A percentile compares a stretch with the other conserved stretches of the same genome.
phyloP scores from a whole-genome alignment of 2,797 vertebrate species.

The Serranus cabrilla region DNA sequence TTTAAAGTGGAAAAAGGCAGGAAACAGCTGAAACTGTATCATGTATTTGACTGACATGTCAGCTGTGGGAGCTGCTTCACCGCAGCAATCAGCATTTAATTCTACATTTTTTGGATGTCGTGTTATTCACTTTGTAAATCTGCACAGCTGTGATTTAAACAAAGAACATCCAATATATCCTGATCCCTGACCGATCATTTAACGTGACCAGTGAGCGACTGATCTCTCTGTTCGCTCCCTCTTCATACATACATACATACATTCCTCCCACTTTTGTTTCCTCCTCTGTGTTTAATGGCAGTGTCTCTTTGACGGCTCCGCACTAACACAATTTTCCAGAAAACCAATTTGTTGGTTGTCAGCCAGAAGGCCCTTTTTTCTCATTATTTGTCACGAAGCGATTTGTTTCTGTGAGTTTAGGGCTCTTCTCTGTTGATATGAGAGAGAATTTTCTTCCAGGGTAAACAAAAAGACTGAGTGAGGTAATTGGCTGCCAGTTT shows the following conservation, averaged over 20 bases:
- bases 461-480: slow-evolving; percentile 67
- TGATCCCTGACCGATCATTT: slow-evolving; percentile 20
- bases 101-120: not conserved
- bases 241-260: slow-evolving; percentile 36
- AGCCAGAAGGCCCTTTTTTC: slow-evolving; percentile 53
- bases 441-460: slow-evolving; percentile 56
- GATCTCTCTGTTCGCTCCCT: slow-evolving; percentile 24
- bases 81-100: not conserved
- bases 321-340: slow-evolving; percentile 73
- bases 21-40: not conserved
- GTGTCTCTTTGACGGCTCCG: slow-evolving; percentile 57
- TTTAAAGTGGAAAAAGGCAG: not conserved
- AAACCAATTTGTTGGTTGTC: slow-evolving; percentile 80
- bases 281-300: slow-evolving; percentile 56
- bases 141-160: slow-evolving; percentile 5
- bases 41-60: not conserved
- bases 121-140: not conserved
- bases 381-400: slow-evolving; percentile 68
- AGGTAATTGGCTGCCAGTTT: slow-evolving; percentile 73
- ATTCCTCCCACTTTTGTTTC: slow-evolving; percentile 12
- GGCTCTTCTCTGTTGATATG: slow-evolving; percentile 58
- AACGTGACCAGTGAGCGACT: not conserved
- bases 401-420: slow-evolving; percentile 69
- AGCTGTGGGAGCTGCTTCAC: not conserved
- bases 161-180: not conserved